phyloP scores from a whole-genome alignment of 2,888 invertebrate genomes.

The Orgyia antiqua region DNA sequence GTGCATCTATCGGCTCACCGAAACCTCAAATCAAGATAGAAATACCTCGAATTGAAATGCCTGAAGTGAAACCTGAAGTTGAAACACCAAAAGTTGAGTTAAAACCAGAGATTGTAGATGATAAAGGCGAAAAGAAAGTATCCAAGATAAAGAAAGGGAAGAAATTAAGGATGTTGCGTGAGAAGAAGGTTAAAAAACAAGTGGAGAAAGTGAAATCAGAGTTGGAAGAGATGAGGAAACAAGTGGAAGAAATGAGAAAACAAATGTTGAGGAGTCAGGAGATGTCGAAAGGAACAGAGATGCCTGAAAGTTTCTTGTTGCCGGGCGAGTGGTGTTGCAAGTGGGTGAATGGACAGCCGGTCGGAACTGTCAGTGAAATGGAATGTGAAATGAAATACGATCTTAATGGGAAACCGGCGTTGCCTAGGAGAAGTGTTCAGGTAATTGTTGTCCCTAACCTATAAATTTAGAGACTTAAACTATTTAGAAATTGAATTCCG shows the following conservation, averaged over 20 bases:
- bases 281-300: constrained; percentile 22
- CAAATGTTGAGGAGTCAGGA: constrained; percentile 50
- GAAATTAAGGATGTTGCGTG: constrained; percentile 15
- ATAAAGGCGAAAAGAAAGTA: constrained; percentile 21
- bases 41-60: constrained; percentile 2
- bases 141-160: constrained; percentile 46
- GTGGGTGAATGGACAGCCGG: constrained; percentile 84
- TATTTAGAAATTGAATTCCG: no score
- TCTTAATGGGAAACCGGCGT: constrained; percentile 50
- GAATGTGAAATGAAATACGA: constrained; percentile 53
- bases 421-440: constrained; percentile 62
- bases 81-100: constrained; percentile 1
- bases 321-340: constrained; percentile 81
- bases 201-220: constrained; percentile 57
- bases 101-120: constrained; percentile 2
- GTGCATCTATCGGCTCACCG: constrained; percentile 19
- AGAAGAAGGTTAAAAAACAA: constrained; percentile 52
- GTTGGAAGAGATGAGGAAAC: constrained; percentile 54
- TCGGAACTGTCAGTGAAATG: constrained; percentile 75
- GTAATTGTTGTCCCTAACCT: no score
- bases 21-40: constrained; percentile 22
- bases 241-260: constrained; percentile 58
- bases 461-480: no score
- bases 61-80: neutral
- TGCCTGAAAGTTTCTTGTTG: constrained; percentile 49